Evolutionary conservation across 1,140 invertebrate species (phyloP).

Genomic region (Panulirus ornatus): DNA sequence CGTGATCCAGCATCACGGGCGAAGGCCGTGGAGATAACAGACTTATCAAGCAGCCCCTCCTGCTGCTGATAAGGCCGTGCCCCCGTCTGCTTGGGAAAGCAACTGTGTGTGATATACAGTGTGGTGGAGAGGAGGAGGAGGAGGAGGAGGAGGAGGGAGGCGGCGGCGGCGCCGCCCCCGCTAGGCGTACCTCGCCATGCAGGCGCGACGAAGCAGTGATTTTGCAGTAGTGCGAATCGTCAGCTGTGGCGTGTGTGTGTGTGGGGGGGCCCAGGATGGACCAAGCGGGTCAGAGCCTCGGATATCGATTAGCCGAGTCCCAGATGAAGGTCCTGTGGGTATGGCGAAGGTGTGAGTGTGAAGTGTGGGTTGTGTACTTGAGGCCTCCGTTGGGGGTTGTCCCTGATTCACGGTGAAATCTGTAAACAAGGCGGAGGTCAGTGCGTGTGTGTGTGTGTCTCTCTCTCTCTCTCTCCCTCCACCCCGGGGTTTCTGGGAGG

Average conservation of each 20-base stretch:
- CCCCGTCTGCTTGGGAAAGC: conserved; percentile 30
- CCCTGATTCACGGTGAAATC: no score
- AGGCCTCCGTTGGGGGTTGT: no score
- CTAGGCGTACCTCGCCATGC: conserved; percentile 8
- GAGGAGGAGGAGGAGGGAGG: no score
- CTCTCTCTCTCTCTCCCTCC: no score
- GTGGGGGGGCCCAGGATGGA: neutral
- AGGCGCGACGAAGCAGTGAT: conserved; percentile 34
- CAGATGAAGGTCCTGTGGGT: neutral
- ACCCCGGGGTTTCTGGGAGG: no score
- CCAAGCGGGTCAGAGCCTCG: neutral
- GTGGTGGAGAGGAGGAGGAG: neutral
- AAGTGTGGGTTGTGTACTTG: no score
- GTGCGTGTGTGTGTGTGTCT: no score
- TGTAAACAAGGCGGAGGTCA: no score
- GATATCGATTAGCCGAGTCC: conserved; percentile 1
- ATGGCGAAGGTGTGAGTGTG: neutral
- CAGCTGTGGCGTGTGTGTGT: neutral
- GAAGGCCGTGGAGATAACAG: conserved; percentile 6
- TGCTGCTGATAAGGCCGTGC: conserved; percentile 13
- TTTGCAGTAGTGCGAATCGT: conserved; percentile 51
- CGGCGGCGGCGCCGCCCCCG: no score
- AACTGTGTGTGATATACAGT: conserved; percentile 19
- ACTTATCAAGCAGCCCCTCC: conserved; percentile 16
- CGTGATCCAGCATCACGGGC: neutral